These are phyloP conservation scores for Gracilinanus agilis DNA, from an alignment of 2,113 vertebrate species.

Conservation along the genomic window DNA sequence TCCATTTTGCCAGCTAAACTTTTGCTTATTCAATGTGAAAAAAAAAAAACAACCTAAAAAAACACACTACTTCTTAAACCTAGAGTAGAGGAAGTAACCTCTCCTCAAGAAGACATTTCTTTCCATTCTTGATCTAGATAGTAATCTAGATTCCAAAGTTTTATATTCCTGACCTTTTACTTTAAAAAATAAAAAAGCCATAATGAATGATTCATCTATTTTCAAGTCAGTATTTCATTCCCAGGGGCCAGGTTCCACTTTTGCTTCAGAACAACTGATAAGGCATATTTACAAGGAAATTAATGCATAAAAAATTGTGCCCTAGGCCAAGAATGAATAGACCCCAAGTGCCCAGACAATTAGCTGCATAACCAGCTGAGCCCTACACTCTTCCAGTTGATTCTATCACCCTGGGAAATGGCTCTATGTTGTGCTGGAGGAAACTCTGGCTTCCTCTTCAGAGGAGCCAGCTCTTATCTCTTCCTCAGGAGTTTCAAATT, in stretches of 20 bases:
- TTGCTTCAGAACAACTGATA: neutral
- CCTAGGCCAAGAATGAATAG: neutral
- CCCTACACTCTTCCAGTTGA: neutral
- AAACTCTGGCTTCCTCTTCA: neutral
- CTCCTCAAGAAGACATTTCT: neutral
- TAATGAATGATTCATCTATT: neutral
- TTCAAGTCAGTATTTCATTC: neutral
- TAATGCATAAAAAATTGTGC: slow-evolving; percentile 2
- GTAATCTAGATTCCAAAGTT: neutral
- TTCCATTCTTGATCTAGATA: neutral
- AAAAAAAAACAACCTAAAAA: neutral
- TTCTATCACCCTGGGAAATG: neutral
- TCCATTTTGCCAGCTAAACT: neutral
- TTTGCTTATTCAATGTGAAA: neutral
- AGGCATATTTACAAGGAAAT: neutral
- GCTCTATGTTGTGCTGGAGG: neutral
- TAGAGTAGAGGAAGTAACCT: neutral
- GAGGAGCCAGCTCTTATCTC: neutral
- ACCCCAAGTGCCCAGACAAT: neutral
- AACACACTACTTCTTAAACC: neutral
- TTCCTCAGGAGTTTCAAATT: neutral
- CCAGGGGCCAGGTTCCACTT: neutral
- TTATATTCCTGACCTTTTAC: neutral
- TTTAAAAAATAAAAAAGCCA: neutral
- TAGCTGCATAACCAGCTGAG: neutral